Conservation (phyloP, 2,113 vertebrate species). For the Grus americana region DNA sequence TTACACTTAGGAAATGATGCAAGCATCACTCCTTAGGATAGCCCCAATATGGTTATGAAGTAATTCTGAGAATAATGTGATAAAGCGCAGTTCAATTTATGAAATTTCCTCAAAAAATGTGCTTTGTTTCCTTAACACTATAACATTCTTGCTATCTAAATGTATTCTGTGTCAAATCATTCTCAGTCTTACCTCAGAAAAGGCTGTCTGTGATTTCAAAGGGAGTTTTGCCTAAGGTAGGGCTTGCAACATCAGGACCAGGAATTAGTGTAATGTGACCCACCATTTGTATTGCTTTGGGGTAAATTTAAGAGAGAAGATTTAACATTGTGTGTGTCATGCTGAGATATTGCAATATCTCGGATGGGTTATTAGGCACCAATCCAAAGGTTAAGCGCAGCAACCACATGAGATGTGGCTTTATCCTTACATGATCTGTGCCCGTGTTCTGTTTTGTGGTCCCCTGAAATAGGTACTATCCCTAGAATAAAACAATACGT, state of each 20-base stretch:
- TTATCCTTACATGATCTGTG: slow-evolving; percentile 64
- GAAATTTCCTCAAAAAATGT: not conserved
- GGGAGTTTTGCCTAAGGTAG: slow-evolving; percentile 61
- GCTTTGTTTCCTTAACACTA: not conserved
- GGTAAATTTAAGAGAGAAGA: slow-evolving; percentile 63
- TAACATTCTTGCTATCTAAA: slow-evolving; percentile 7
- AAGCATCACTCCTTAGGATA: not conserved
- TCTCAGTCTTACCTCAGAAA: not conserved
- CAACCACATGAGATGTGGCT: slow-evolving; percentile 60
- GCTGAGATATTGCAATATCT: slow-evolving; percentile 71
- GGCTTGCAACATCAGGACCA: slow-evolving; percentile 54
- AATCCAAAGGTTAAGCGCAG: slow-evolving; percentile 67
- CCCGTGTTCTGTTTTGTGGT: not conserved
- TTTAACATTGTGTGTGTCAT: slow-evolving; percentile 65
- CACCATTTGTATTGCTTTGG: slow-evolving; percentile 70
- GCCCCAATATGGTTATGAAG: not conserved
- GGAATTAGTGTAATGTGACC: slow-evolving; percentile 70
- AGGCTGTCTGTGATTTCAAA: slow-evolving; percentile 26
- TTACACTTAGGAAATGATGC: not conserved
- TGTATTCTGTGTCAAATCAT: not conserved
- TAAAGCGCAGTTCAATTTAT: not conserved
- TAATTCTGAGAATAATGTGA: not conserved
- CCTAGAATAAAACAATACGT: not conserved
- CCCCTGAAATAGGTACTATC: not conserved
- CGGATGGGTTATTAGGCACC: slow-evolving; percentile 65